phyloP scores from a whole-genome alignment of 2,797 vertebrate genomes.

The Scleropages formosus region DNA sequence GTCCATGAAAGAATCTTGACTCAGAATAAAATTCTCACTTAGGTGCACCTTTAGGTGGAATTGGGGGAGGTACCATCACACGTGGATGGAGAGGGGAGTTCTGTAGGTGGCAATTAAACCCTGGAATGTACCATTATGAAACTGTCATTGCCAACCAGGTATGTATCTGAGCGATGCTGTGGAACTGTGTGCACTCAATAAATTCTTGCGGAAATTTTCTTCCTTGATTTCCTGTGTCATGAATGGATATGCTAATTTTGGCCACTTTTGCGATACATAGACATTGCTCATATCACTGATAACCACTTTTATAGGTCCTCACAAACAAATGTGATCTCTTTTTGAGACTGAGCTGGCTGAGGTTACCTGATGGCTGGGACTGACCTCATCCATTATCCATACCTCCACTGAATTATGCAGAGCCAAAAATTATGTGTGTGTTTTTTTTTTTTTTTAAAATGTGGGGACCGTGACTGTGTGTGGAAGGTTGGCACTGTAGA shows the following conservation, averaged over 20 bases:
- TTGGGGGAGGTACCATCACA: constrained; percentile 92
- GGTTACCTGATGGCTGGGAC: too few species aligned
- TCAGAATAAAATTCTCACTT: constrained; percentile 14
- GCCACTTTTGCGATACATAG: too few species aligned
- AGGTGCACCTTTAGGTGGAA: constrained; percentile 92
- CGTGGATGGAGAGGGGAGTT: constrained; percentile 94
- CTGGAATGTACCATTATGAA: constrained; percentile 89
- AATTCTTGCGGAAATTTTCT: too few species aligned
- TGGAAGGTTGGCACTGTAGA: neutral
- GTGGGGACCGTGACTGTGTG: neutral
- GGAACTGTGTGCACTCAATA: neutral
- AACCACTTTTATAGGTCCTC: too few species aligned
- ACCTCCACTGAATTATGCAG: constrained; percentile 8
- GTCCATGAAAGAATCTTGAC: neutral
- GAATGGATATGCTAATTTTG: too few species aligned
- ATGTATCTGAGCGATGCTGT: constrained; percentile 11
- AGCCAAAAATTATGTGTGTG: constrained; percentile 27
- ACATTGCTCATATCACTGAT: too few species aligned
- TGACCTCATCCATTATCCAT: constrained; percentile 25
- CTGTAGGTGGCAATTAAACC: constrained; percentile 94
- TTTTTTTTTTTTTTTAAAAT: too few species aligned
- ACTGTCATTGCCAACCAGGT: constrained; percentile 88
- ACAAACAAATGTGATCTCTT: too few species aligned
- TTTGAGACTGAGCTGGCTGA: too few species aligned
- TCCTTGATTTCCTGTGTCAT: too few species aligned